Base-by-base conservation (phyloP, 2,113 vertebrate species). In the Saimiri boliviensis region DNA sequence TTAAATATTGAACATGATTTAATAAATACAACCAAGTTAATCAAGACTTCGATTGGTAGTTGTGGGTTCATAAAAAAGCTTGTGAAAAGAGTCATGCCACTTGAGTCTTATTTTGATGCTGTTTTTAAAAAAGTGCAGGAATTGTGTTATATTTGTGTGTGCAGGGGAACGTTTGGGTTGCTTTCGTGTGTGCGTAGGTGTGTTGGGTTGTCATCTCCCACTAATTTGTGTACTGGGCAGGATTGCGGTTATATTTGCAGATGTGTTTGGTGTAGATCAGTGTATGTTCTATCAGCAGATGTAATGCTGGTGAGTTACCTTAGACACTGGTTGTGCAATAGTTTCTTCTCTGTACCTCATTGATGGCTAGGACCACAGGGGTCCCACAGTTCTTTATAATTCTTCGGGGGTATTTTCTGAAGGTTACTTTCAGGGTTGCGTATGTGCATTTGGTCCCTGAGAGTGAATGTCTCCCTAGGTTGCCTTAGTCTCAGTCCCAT, bases 1-100 rank as follows among this genome's bases (percentile, higher is more conserved):
- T 98, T 98, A 98, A 98, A 98, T 98, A 98, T 97, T 98, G 97
- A 98, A 96, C 95, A 97, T 74, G 71, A 98, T 97, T 97, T 98
- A 98, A 98, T 98, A 98, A 98, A 98, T 95, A 98, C 93, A 98
- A 95, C 80, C 93, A 0, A 5, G 86, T 96, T 97, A 97, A 97
- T 98, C 96, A 97, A 84, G 93, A 63, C 88, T 97, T 97, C 86
- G 95, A 98, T 98, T 98, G 97, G 98, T 98, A 97, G 93, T 73
- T 97, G 71, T 89, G 95, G 54, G 79, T 91, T 97, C 95, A 97
- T 91, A 91, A 79, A 82, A 87, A 87, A 92, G 89, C 97, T 94
- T 86, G 56, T 91, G 74, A 97, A 58, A 98, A 97, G 89, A 77
- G 45, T 87, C 58, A 25, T 63, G 81, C 45, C n/a, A 10, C 25